Base-by-base conservation (phyloP, 2,797 vertebrate species). In the Megalops cyprinoides region DNA sequence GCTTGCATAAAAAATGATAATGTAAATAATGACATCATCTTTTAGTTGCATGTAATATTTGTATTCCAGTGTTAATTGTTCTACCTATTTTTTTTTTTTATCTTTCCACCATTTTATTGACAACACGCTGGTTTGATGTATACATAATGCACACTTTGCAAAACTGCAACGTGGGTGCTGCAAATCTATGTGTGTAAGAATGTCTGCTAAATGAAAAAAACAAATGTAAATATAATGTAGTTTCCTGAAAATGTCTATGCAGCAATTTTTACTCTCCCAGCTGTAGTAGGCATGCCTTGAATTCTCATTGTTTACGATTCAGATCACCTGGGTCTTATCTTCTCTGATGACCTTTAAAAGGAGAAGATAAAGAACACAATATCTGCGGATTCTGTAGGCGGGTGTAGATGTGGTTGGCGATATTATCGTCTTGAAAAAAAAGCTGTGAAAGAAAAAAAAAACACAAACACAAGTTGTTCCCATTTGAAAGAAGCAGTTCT, bases 281-380 rank as follows among this genome's bases (percentile, higher is more conserved):
- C 46, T 71, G 4, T 15, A 3, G 74, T 34, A 23, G 44, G 34
- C 79, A 46, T 74, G 42, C 69, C 18, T 15, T 42, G 58, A 60
- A 58, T 74, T 53, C 49, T 3, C 34, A 31, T 48, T 81, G 74
- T 76, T 81, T 76, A 76, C 74, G 87, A 86, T 91, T 92, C 87
- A 91, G 85, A 87, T 93, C 91, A 92, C 90, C 82, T 79, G 62
- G 89, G 85, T 93, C 89, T 93, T 93, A 95, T 96, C 92, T 89
- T 86, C 76, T 78, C 89, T 75, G 93, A 95, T 97, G 96, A 98
- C 96, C 96, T 98, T 98, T 97, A 94, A 96, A 96, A 92, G 85
- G 91, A 94, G 91, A 91, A 90, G 82, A 94, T 93, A 91, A 94
- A 93, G 88, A 93, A 90, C 89, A 93, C 82, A 81, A 90, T 91